These are phyloP conservation scores for Microtus ochrogaster DNA, from an alignment of 2,113 vertebrate genomes.

Conservation along the genomic window DNA sequence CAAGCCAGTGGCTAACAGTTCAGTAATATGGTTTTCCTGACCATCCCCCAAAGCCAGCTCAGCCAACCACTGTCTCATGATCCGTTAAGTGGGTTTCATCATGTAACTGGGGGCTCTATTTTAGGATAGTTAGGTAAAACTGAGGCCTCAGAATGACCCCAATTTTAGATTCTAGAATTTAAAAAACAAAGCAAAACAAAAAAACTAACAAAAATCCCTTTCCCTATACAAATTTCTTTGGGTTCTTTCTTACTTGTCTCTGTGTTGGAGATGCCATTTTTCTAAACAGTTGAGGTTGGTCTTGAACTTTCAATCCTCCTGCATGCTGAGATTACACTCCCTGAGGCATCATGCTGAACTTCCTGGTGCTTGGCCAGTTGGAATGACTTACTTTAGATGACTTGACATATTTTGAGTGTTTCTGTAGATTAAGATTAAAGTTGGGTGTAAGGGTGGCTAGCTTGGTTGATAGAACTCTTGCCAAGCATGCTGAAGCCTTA, in stretches of 20 bases:
- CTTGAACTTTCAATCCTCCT: not conserved
- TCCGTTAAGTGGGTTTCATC: not conserved
- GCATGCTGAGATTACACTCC: not conserved
- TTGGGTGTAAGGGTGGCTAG: not conserved
- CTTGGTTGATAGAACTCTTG: not conserved
- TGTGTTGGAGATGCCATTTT: not conserved
- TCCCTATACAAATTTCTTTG: not conserved
- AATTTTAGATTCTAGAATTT: not conserved
- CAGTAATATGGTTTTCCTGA: constrained; percentile 59
- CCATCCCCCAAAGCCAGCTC: not conserved
- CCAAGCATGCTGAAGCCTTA: not conserved
- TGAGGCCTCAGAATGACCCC: constrained; percentile 13
- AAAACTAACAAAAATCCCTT: not conserved
- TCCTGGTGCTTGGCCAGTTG: not conserved
- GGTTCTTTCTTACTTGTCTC: not conserved
- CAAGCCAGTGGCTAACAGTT: constrained; percentile 21
- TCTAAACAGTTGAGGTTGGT: not conserved
- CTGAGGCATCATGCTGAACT: not conserved
- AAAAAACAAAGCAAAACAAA: not conserved
- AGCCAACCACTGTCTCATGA: not conserved
- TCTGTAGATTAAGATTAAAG: constrained; percentile 19
- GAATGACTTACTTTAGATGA: constrained; percentile 39
- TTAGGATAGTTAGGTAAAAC: constrained; percentile 37
- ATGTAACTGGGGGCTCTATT: not conserved
- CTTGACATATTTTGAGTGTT: constrained; percentile 14